Evolutionary conservation across 2,888 invertebrate genomes (phyloP), one percentile per base, ranked within the genome.

Genomic region (Xestobium rufovillosum): DNA sequence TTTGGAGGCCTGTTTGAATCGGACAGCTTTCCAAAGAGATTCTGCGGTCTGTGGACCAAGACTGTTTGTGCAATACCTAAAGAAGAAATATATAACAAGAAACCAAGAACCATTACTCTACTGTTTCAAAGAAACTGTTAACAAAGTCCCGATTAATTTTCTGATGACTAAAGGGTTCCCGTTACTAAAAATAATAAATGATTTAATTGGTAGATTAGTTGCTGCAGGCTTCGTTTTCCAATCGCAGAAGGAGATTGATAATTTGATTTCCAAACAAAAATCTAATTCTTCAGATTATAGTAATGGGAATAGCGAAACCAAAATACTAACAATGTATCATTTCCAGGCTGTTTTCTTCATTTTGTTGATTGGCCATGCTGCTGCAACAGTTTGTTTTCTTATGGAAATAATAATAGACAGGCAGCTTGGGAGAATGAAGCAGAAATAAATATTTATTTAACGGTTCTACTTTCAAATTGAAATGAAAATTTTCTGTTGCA

Each of bases 101-200:
- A 46, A 50, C 13, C 51, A 53, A 13, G 42, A 34, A 2, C 51
- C 53, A 1, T 32, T 54, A 19, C 42, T 55, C 6, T 48, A 52
- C 26, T 49, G 49, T 32, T 50, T 57, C 31, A 39, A 49, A 17
- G 38, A 51, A 4, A 48, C 51, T 10, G 45, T 57, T 1, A 52
- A 53, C 3, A 48, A 52, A 2, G 58, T 51, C 43, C 56, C 57
- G 2, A 39, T 58, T 4, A 53, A 52, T 44, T 57, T 60, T 43
- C 41, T 53, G 6, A 41, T 54, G 36, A 44, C 44, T 4, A 56
- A 56, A 47, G 57, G 57, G 6, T 57, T 56, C 38, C 55, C 50
- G 13, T 43, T 57, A 11, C 43, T 43, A 19, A 34, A 42, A 4
- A 33, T 39, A 26, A 50, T 59, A 34, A 41, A 53, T 31, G 14